phyloP scores from a whole-genome alignment of 1,140 invertebrate genomes.

The Zaprionus camerounensis region DNA sequence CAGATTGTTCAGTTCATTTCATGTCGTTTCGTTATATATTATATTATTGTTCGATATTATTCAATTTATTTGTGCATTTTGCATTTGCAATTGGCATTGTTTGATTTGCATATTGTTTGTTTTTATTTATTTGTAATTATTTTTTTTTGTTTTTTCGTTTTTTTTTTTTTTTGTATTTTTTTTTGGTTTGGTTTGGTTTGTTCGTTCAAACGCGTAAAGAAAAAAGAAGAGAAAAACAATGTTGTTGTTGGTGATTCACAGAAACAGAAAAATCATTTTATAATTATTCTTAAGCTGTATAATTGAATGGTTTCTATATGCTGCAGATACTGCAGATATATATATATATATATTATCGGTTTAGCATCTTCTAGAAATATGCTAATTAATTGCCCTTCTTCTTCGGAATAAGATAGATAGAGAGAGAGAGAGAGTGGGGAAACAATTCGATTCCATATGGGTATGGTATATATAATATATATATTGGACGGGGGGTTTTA shows the following conservation, averaged over 20 bases:
- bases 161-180: conserved; percentile 28
- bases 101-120: conserved; percentile 26
- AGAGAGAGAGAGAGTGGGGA: neutral
- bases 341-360: neutral
- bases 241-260: conserved; percentile 84
- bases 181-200: conserved; percentile 46
- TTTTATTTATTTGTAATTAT: conserved; percentile 38
- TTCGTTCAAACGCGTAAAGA: conserved; percentile 80
- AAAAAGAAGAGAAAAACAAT: conserved; percentile 84
- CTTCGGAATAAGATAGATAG: neutral
- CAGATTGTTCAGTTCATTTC: conserved; percentile 6
- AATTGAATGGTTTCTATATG: conserved; percentile 57
- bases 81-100: conserved; percentile 17
- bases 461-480: conserved; percentile 10
- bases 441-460: conserved; percentile 21
- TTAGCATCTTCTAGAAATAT: conserved; percentile 40
- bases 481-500: conserved; percentile 22
- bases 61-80: conserved; percentile 10
- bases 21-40: conserved; percentile 9
- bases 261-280: conserved; percentile 83
- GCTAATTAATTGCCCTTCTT: conserved; percentile 18
- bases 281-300: conserved; percentile 83
- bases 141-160: conserved; percentile 41
- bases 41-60: conserved; percentile 33
- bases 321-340: conserved; percentile 44